Conservation (phyloP, 1,140 invertebrate genomes). For the Penaeus japonicus region DNA sequence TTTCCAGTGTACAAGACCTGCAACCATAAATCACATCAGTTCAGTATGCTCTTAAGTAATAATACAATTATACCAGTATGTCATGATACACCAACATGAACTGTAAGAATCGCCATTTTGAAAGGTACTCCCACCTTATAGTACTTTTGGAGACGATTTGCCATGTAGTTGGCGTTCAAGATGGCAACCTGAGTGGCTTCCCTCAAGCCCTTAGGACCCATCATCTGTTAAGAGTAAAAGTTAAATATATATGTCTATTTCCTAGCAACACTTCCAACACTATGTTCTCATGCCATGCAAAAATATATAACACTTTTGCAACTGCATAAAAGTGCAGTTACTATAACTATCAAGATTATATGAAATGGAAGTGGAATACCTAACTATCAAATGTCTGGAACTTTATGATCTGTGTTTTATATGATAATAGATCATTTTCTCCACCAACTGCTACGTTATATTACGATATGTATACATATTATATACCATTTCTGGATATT, state of each 20-base stretch:
- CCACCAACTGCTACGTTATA: too few relatives aligned
- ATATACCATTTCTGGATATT: too few relatives aligned
- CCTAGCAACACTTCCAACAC: not conserved
- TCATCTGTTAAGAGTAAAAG: slow-evolving; percentile 72
- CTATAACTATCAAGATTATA: too few relatives aligned
- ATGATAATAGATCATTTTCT: too few relatives aligned
- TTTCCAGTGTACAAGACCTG: slow-evolving; percentile 85
- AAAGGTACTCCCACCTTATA: slow-evolving; percentile 71
- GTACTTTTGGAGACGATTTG: slow-evolving; percentile 82
- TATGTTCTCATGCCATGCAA: too few relatives aligned
- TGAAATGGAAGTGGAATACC: too few relatives aligned
- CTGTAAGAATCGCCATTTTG: not conserved
- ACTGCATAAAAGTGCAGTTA: too few relatives aligned
- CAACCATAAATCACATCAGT: not conserved
- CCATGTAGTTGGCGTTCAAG: slow-evolving; percentile 99
- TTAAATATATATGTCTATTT: not conserved
- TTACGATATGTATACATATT: too few relatives aligned
- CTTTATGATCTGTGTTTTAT: too few relatives aligned
- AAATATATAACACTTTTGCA: too few relatives aligned
- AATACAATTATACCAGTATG: not conserved
- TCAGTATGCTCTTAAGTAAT: not conserved
- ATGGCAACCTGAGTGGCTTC: slow-evolving; percentile 97
- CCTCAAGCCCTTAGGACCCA: slow-evolving; percentile 89
- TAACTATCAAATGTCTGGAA: too few relatives aligned
- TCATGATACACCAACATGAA: not conserved